Percentiles rank a stretch among this genome's conserved stretches.
These are phyloP conservation scores for Anabas testudineus DNA, from an alignment of 2,797 vertebrate genomes.

Conservation along the genomic window DNA sequence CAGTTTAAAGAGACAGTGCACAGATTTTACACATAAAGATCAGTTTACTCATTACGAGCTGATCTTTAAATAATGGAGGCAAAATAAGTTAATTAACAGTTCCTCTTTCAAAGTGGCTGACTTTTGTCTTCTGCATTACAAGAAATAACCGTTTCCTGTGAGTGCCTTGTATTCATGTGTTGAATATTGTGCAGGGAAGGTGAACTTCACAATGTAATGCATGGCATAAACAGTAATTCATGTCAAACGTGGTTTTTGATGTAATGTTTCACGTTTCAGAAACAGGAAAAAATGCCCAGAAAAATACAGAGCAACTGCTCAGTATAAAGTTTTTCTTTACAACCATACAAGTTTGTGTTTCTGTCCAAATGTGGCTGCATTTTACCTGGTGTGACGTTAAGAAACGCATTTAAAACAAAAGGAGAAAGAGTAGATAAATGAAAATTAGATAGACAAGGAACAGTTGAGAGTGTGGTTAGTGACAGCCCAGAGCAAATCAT, in stretches of 20 bases:
- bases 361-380: not conserved
- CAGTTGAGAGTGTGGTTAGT: slow-evolving; percentile 47
- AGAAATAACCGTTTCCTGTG: too few relatives aligned
- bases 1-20: not conserved
- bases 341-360: not conserved
- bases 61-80: too few relatives aligned
- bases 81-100: too few relatives aligned
- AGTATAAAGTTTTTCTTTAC: not conserved
- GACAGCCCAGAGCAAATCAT: slow-evolving; percentile 59
- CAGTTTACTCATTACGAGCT: not conserved
- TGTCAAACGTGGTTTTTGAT: too few relatives aligned
- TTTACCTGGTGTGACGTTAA: not conserved
- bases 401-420: slow-evolving; percentile 39
- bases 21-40: not conserved
- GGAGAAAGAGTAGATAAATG: slow-evolving; percentile 1
- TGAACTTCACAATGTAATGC: too few relatives aligned
- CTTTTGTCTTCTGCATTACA: too few relatives aligned
- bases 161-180: too few relatives aligned
- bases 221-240: too few relatives aligned
- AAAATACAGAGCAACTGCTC: too few relatives aligned
- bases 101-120: too few relatives aligned
- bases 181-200: not conserved
- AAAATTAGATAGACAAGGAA: slow-evolving; percentile 13
- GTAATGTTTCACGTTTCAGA: not conserved
- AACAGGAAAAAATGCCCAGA: too few relatives aligned